Percentiles rank a stretch among this genome's conserved stretches.
These are phyloP conservation scores for Odontothrips loti DNA, from an alignment of 2,888 invertebrate genomes.

Conservation along the genomic window DNA sequence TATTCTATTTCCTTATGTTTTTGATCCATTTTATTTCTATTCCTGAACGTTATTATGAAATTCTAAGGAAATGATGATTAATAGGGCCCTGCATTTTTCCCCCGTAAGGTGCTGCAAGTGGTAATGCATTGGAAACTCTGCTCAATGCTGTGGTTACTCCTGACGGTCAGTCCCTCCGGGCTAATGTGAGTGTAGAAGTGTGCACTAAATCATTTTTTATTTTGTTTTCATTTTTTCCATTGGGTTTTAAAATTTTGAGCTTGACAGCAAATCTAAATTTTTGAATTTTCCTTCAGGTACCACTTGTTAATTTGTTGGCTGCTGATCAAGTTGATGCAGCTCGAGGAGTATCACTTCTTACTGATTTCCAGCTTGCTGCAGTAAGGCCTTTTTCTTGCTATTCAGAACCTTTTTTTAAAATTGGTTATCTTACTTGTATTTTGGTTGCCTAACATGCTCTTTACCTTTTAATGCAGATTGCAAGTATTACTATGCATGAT, in stretches of 20 bases:
- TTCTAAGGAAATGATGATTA: no score
- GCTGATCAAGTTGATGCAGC: neutral
- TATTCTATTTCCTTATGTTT: no score
- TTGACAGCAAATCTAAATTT: neutral
- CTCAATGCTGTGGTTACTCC: neutral
- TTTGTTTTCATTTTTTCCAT: no score
- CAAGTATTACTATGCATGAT: neutral
- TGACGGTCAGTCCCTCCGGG: neutral
- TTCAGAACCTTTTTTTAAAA: slow-evolving; percentile 15
- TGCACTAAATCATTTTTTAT: no score
- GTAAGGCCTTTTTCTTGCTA: slow-evolving; percentile 2
- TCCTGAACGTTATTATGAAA: no score
- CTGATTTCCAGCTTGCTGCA: neutral
- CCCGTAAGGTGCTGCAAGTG: no score
- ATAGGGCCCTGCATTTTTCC: no score
- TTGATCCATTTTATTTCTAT: no score
- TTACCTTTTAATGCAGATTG: neutral
- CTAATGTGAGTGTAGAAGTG: neutral
- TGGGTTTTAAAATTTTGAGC: no score
- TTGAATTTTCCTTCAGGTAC: neutral
- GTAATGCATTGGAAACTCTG: no score
- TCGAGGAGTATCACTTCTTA: neutral
- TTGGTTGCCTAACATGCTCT: neutral
- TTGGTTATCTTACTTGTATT: neutral
- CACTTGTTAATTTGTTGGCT: neutral